A percentile compares a stretch with the other conserved stretches of the same genome.
Conservation (phyloP, 2,888 invertebrate species). For the Acleris holmiana region DNA sequence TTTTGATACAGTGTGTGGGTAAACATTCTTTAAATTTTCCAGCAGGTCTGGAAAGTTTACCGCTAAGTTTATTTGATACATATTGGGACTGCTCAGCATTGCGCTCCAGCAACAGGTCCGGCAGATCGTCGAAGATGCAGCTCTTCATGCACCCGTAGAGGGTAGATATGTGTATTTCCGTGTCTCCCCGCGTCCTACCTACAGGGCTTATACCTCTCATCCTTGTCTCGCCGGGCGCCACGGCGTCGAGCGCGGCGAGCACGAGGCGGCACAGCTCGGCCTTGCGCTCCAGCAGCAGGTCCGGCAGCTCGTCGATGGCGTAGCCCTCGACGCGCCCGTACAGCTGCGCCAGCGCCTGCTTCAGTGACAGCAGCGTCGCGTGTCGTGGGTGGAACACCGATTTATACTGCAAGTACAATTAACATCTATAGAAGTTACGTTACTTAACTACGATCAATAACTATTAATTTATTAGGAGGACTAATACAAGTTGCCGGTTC, state of each 20-base stretch:
- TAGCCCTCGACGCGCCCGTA: conserved; percentile 91
- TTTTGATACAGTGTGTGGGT: too few species aligned
- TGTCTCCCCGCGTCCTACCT: too few species aligned
- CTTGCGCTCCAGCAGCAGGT: conserved; percentile 89
- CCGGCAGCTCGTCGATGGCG: conserved; percentile 88
- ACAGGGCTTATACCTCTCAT: conserved; percentile 86
- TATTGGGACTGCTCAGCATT: conserved; percentile 85
- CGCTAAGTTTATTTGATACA: too few species aligned
- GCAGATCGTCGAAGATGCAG: conserved; percentile 88
- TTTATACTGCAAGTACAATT: conserved; percentile 77
- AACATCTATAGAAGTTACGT: too few species aligned
- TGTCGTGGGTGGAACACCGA: conserved; percentile 91
- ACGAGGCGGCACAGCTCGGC: conserved; percentile 88
- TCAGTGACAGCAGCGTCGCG: conserved; percentile 87
- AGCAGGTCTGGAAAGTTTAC: too few species aligned
- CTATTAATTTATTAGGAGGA: not conserved
- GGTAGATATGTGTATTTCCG: too few species aligned
- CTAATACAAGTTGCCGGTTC: not conserved
- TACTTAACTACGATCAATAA: too few species aligned
- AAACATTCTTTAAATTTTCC: too few species aligned
- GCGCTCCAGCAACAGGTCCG: conserved; percentile 88
- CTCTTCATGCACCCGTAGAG: conserved; percentile 91
- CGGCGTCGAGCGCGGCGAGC: conserved; percentile 87
- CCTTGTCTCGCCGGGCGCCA: conserved; percentile 91
- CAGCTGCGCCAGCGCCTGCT: conserved; percentile 89